Conservation (phyloP, 2,113 vertebrate species). For the Pelobates fuscus region DNA sequence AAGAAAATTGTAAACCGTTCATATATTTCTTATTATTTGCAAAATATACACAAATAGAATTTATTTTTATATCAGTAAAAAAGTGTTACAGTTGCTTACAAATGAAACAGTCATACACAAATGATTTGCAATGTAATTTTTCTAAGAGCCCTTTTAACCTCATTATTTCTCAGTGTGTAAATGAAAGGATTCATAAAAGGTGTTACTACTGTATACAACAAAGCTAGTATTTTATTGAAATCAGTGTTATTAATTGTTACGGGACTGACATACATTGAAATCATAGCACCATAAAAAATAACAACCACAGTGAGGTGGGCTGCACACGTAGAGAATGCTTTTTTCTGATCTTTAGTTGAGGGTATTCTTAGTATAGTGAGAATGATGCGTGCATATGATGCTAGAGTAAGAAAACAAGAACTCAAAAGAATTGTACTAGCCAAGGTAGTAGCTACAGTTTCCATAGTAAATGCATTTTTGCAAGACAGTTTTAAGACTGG, state of each 20-base stretch:
- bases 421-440: slow-evolving; percentile 35
- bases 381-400: slow-evolving; percentile 31
- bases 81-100: too few relatives aligned
- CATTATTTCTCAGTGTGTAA: slow-evolving; percentile 35
- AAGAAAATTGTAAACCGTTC: too few relatives aligned
- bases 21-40: too few relatives aligned
- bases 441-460: slow-evolving; percentile 35
- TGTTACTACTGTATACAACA: slow-evolving; percentile 30
- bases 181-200: slow-evolving; percentile 41
- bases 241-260: neutral
- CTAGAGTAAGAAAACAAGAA: slow-evolving; percentile 22
- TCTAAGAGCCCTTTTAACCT: slow-evolving; percentile 20
- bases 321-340: slow-evolving; percentile 27
- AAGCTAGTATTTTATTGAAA: slow-evolving; percentile 13
- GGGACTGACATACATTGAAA: slow-evolving; percentile 41
- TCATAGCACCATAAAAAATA: slow-evolving; percentile 43
- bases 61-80: too few relatives aligned
- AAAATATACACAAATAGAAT: too few relatives aligned
- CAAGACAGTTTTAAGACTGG: slow-evolving; percentile 58
- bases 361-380: slow-evolving; percentile 14
- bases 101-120: neutral
- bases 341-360: slow-evolving; percentile 21
- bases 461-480: slow-evolving; percentile 47
- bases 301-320: slow-evolving; percentile 39
- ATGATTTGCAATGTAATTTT: neutral